Conservation (phyloP, 2,888 invertebrate genomes). For the Aphidius colemani region DNA sequence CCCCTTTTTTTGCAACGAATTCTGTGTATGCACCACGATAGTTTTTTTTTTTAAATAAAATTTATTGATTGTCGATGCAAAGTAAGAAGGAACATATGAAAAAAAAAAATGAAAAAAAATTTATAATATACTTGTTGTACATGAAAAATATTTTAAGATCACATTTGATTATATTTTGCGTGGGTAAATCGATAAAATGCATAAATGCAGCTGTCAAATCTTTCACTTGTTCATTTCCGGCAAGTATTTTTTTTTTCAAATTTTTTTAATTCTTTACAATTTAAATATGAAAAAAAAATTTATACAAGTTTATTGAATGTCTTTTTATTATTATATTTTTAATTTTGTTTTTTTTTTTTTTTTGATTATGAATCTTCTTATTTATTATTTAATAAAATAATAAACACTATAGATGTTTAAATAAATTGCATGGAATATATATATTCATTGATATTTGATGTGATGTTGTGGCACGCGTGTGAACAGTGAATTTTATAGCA, state of each 20-base stretch:
- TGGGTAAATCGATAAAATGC: neutral
- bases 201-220: neutral
- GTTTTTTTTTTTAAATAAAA: constrained; percentile 10
- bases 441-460: no score
- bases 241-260: constrained; percentile 5
- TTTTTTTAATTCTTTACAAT: neutral
- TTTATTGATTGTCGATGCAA: constrained; percentile 16
- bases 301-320: no score
- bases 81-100: constrained; percentile 3
- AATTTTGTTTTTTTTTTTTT: no score
- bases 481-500: no score
- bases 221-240: neutral
- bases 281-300: no score
- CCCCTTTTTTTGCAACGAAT: constrained; percentile 3
- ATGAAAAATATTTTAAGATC: no score
- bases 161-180: constrained; percentile 2
- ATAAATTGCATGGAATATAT: no score
- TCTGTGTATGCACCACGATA: neutral
- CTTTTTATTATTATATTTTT: no score
- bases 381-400: neutral
- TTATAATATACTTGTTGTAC: constrained; percentile 2
- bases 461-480: no score
- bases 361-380: neutral
- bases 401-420: neutral
- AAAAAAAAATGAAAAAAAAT: neutral